Base-by-base conservation (phyloP, 92 coral and sea anemone species). In the Palythoa grandis region DNA sequence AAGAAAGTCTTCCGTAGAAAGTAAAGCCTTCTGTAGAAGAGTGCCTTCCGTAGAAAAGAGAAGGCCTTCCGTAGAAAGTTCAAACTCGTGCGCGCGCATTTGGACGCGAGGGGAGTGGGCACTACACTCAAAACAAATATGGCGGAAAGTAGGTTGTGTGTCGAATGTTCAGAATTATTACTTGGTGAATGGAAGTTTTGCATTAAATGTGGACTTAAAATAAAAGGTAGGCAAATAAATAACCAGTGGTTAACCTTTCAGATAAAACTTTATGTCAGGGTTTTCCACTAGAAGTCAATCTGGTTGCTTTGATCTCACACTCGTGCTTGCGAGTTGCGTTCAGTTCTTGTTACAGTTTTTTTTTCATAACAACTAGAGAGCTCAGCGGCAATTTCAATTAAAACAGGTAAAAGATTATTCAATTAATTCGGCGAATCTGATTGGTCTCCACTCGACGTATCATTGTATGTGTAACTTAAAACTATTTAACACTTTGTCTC, bases 341-440 rank as follows among this genome's bases (percentile, higher is more conserved):
- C 65, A 57, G 65, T 57, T 57, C 16, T 57, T 57, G 15, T 57
- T 57, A 40, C 47, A 19, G 65, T 57, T 57, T 12, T 57, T 57
- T 57, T 12, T 57, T 19, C n/a, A 57, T 2, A 57, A 19, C 16
- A 57, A 57, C 65, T 57, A 57, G 16, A 12, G 65, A 57, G 65
- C 65, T 57, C 65, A 57, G n/a, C 65, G 65, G 65, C 65, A 57
- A 57, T 57, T 57, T 57, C 65, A 57, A 57, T 57, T 57, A 57
- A 19, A 57, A 57, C 65, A 19, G 15, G 65, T 57, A 57, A 57
- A 57, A 57, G 2, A 12, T n/a, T 57, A 57, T 57, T 57, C 65
- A 57, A 19, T 57, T 57, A 57, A 40, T 40, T 40, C 47, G 47
- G 47, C 47, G 47, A 40, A 0, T 40, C 47, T 40, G 47, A 40